Base-by-base conservation (phyloP, 1,140 invertebrate species). In the Scaptomyza graminum region DNA sequence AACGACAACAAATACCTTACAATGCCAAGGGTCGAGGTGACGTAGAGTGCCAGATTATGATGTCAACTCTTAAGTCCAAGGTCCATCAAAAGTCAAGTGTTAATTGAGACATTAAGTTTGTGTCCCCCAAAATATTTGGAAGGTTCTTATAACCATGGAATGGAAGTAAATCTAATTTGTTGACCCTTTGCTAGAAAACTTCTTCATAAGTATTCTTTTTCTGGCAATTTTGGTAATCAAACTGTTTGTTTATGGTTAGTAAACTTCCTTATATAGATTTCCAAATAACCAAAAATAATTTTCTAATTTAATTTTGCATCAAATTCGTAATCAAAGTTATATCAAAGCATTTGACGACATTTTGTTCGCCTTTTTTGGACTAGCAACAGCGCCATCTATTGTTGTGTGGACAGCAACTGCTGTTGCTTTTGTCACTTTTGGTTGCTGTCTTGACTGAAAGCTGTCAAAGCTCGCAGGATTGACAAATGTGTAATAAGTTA, bases 391-490 rank as follows among this genome's bases (percentile, higher is more conserved):
- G 80, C 81, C 80, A 66, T 83, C 80, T 84, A 44, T 68, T 68
- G 51, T 12, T 11, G 46, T 5, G 22, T 56, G 49, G 44, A 25
- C 8, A 39, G 6, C 22, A 56, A 60, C 43, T 28, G 37, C 9
- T 34, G 15, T 18, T 50, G 49, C 28, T 13, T 57, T 47, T 60
- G 51, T 31, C 47, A 46, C 15, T 3, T 12, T 12, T 67, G 82
- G 82, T 85, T 87, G 22, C 18, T 51, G 72, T 87, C 79, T 51
- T 79, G 71, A 78, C 79, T 79, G 80, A 84, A 84, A 84, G 80
- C 81, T 85, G 80, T 84, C 68, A 85, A 80, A 85, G 80, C 81
- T 85, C 18, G 61, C 7, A 34, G 31, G 18, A 15, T 60, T 46
- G 15, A 59, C 37, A 41, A 41, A 41, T 41, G 12, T 1, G n/a